These are phyloP conservation scores for Rhinolophus sinicus DNA, from an alignment of 2,113 vertebrate species.

Conservation along the genomic window DNA sequence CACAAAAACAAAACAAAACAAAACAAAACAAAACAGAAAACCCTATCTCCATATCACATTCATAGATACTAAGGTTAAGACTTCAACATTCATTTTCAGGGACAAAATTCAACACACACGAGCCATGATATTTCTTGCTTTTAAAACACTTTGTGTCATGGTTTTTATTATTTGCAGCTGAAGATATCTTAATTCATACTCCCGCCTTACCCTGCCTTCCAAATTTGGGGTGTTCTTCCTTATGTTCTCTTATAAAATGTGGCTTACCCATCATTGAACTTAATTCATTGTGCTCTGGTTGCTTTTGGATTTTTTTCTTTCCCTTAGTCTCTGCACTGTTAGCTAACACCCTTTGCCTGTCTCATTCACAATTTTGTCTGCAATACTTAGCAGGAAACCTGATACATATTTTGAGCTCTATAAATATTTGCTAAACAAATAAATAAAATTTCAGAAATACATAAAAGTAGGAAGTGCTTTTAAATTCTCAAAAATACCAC, in stretches of 20 bases:
- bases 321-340: neutral
- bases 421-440: slow-evolving; percentile 42
- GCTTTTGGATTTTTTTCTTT: neutral
- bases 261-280: neutral
- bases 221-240: neutral
- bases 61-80: neutral
- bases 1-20: neutral
- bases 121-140: neutral
- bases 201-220: neutral
- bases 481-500: slow-evolving; percentile 23
- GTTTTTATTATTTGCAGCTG: neutral
- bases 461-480: neutral
- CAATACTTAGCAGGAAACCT: neutral
- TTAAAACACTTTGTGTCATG: neutral
- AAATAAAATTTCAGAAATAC: slow-evolving; percentile 44
- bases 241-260: neutral
- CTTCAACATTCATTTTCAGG: neutral
- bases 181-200: neutral
- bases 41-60: neutral
- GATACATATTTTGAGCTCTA: neutral
- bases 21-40: neutral
- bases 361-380: neutral
- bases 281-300: neutral
- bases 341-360: neutral
- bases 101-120: neutral